A percentile compares a stretch with the other conserved stretches of the same genome.
These are phyloP conservation scores for Conus ventricosus DNA, from an alignment of 1,140 invertebrate species.

Conservation along the genomic window DNA sequence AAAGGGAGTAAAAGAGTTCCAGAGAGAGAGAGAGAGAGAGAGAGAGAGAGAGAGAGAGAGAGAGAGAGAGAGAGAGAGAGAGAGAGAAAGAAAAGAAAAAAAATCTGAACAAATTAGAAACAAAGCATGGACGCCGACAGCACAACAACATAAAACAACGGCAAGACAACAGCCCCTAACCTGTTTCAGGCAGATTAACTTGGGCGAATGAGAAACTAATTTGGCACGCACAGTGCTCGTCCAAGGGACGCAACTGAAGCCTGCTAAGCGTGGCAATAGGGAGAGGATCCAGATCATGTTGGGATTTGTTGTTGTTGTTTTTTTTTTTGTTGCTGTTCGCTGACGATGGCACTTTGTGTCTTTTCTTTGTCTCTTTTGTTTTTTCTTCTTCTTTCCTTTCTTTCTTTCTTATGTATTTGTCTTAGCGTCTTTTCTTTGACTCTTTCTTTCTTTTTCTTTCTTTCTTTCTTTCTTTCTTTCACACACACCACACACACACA, in stretches of 20 bases:
- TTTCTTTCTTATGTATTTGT: not conserved
- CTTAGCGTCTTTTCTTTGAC: not conserved
- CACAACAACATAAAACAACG: no score
- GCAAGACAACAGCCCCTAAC: no score
- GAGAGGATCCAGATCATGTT: not conserved
- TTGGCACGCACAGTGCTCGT: not conserved
- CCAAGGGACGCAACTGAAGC: constrained; percentile 1
- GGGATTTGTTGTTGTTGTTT: no score
- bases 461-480: not conserved
- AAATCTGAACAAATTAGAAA: no score
- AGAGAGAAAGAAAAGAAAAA: not conserved
- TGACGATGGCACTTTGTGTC: not conserved
- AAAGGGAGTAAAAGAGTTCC: no score
- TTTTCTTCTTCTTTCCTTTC: not conserved
- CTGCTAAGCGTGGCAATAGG: not conserved
- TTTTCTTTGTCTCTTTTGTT: not conserved
- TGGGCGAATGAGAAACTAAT: not conserved
- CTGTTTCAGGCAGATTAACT: not conserved
- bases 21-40: no score
- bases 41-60: no score
- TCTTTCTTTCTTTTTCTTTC: not conserved
- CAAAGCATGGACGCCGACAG: no score
- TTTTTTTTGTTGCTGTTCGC: not conserved
- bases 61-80: not conserved
- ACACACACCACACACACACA: not conserved